A percentile compares a stretch with the other conserved stretches of the same genome.
Evolutionary conservation across 2,797 vertebrate genomes (phyloP).

Genomic region (Bovichtus variegatus): DNA sequence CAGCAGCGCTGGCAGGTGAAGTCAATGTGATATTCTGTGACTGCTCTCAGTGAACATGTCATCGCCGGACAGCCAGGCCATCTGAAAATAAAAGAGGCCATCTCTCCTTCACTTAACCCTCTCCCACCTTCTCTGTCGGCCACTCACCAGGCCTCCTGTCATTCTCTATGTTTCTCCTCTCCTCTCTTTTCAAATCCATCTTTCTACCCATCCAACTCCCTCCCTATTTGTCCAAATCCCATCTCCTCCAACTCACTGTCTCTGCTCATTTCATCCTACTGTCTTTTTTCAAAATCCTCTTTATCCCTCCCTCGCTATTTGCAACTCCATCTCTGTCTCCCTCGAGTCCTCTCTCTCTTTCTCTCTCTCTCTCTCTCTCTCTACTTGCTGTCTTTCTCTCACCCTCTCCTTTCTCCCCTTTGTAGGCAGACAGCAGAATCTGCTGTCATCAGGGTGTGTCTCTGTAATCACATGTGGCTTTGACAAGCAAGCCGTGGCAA

Average conservation of each 20-base stretch:
- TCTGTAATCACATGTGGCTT: slow-evolving; percentile 55
- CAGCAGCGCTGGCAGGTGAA: slow-evolving; percentile 74
- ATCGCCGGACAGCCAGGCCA: slow-evolving; percentile 59
- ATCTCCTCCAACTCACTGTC: slow-evolving; percentile 13
- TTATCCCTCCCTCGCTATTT: slow-evolving; percentile 34
- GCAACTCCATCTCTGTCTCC: slow-evolving; percentile 32
- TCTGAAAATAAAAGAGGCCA: slow-evolving; percentile 56
- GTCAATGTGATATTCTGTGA: slow-evolving; percentile 70
- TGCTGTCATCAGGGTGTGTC: slow-evolving; percentile 45
- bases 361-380: not conserved
- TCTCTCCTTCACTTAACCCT: slow-evolving; percentile 53
- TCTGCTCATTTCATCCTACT: slow-evolving; percentile 30
- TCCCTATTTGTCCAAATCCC: slow-evolving; percentile 26
- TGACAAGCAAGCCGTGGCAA: slow-evolving; percentile 34
- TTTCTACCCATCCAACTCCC: slow-evolving; percentile 6
- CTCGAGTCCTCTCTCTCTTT: slow-evolving; percentile 18
- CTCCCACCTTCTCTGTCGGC: slow-evolving; percentile 23
- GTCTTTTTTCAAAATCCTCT: slow-evolving; percentile 42
- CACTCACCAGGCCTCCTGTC: slow-evolving; percentile 6
- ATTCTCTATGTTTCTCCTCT: slow-evolving; percentile 33
- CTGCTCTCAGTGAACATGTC: slow-evolving; percentile 71
- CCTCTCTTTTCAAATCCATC: slow-evolving; percentile 24
- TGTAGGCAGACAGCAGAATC: slow-evolving; percentile 12
- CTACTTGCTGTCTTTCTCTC: slow-evolving; percentile 15
- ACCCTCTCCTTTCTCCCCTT: slow-evolving; percentile 15